Base-by-base conservation (phyloP, 2,888 invertebrate genomes). In the Diplazon laetatorius region DNA sequence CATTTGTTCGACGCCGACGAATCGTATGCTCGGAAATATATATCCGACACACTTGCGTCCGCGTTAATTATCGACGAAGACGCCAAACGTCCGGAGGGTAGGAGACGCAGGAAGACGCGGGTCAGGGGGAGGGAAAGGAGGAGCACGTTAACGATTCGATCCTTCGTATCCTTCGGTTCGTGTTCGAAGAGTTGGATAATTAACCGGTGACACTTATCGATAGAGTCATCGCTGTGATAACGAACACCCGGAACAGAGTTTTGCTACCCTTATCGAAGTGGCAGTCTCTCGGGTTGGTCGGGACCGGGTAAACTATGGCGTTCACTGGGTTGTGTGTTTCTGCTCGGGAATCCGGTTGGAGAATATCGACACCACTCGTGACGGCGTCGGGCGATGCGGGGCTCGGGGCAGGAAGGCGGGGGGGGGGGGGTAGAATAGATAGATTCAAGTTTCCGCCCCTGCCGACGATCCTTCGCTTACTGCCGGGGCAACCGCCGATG, bases 381-480 rank as follows among this genome's bases (percentile, higher is more conserved):
- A 25, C 14, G 16, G 35, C 10, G 63, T 18, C 46, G 10, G 18
- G 46, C n/a, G n/a, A n/a, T n/a, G n/a, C n/a, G n/a, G n/a, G n/a
- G n/a, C n/a, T n/a, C n/a, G n/a, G n/a, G n/a, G n/a, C n/a, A n/a
- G n/a, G n/a, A n/a, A n/a, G n/a, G n/a, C n/a, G n/a, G n/a, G n/a
- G n/a, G n/a, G n/a, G n/a, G n/a, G n/a, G n/a, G n/a, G n/a, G n/a
- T n/a, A n/a, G n/a, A n/a, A n/a, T n/a, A n/a, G n/a, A n/a, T n/a
- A 22, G 42, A 18, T 18, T 18, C 18, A 20, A 62, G 68, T 48
- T 77, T 71, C 66, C 66, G 71, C 59, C 44, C 60, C 25, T 72
- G 16, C 46, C 30, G 30, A 5, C 30, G 30, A 30, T 30, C 30
- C 30, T 30, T 30, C 2, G 2, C 1, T 12, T 2, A 0, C 50